Evolutionary conservation across 1,140 invertebrate genomes (phyloP), one percentile per base, ranked within the genome.

Genomic region (Drosophila nannoptera): DNA sequence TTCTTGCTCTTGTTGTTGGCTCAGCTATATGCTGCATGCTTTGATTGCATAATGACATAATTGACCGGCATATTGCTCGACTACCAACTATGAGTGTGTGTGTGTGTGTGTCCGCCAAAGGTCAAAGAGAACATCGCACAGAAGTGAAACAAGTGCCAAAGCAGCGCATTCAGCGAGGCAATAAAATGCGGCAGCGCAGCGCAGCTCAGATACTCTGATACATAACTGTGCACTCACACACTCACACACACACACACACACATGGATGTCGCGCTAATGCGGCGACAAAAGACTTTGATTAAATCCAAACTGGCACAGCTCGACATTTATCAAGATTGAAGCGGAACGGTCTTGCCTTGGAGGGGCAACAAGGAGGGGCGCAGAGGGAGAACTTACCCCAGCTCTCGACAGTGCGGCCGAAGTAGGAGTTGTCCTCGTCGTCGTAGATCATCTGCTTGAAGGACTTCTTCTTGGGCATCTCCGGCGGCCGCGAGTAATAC

Each of bases 391-490:
- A n/a, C 93, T 94, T 89, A 94, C 94, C 93, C 94, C 94, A 95
- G 86, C 93, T 94, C 9, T 92, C 89, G 29, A 90, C 92, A 6
- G 93, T 94, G 63, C 94, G 90, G 14, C 94, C 94, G 40, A 93
- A 92, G 78, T 94, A 91, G 76, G 92, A 90, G 75, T 91, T 92
- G 4, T 92, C 93, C 77, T 93, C 92, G 0, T 91, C 90, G 89
- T 95, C 93, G 91, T 92, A 94, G 16, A 95, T 75, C 88, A 94
- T 94, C 69, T 92, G 88, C 75, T 91, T 92, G 40, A 94, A 89
- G 63, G 91, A 91, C 74, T 94, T 90, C 73, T 91, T 91, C 55
- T 90, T 90, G 35, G 91, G 91, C 40, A 92, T 78, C 61, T 91
- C 90, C 69, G 92, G 92, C 56, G 91, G 90, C 69, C 92, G 90